These are phyloP conservation scores for Ictidomys tridecemlineatus DNA, from an alignment of 2,113 vertebrate genomes.

Conservation along the genomic window DNA sequence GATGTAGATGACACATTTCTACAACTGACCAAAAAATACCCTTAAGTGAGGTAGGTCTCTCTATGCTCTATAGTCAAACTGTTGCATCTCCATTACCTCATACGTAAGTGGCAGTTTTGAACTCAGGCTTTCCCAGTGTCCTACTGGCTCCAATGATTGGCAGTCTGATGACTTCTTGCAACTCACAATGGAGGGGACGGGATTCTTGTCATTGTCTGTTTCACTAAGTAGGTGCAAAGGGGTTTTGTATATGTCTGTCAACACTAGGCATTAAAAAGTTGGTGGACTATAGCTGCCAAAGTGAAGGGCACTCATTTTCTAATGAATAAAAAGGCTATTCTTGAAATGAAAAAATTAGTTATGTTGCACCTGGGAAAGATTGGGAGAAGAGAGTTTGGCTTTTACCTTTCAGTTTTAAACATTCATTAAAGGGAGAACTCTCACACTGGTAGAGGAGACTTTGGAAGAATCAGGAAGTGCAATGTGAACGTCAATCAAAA, in stretches of 20 bases:
- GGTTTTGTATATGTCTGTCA: accelerated
- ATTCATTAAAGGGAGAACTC: not conserved
- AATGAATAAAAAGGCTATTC: not conserved
- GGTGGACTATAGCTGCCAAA: not conserved
- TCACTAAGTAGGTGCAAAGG: not conserved
- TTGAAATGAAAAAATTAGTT: not conserved
- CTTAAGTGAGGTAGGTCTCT: not conserved
- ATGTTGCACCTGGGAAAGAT: not conserved
- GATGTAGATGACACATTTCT: not conserved
- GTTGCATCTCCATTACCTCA: not conserved
- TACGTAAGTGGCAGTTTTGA: not conserved
- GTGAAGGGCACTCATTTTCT: not conserved
- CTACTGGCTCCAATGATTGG: not conserved
- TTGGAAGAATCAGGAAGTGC: not conserved
- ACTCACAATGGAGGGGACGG: not conserved
- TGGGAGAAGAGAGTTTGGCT: not conserved
- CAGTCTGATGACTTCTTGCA: not conserved
- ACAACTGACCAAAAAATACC: not conserved
- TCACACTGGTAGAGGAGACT: not conserved
- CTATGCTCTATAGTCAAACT: too few relatives aligned
- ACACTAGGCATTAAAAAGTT: not conserved
- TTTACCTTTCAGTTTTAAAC: not conserved
- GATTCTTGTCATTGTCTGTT: not conserved
- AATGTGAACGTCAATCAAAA: not conserved
- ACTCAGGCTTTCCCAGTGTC: not conserved